Evolutionary conservation across 2,888 invertebrate species (phyloP), one percentile per base, ranked within the genome.

Genomic region (Augiades crinisus): DNA sequence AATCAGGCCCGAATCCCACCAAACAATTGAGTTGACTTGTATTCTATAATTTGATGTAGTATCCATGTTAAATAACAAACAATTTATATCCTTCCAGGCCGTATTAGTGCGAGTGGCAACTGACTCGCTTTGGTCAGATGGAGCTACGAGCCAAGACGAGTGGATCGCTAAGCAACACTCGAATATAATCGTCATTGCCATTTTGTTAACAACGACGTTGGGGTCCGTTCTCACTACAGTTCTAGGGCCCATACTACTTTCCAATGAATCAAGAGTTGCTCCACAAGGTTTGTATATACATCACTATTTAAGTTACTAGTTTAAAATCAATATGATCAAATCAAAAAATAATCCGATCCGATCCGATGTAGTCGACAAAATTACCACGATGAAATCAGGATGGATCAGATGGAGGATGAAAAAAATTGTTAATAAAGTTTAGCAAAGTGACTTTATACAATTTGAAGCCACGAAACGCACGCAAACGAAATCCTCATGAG

Each of bases 181-280:
- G 3, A 88, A 87, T 72, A 86, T 89, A 54, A 88, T 89, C 62
- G 82, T 88, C 70, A 87, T 88, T 61, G 86, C 87, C 8, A 83
- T 88, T 57, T 60, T 89, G 0, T 53, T 83, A 70, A 88, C 86
- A 59, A 72, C 85, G 5, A 79, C 82, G 43, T 69, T 88, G 49
- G 89, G 89, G 10, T 86, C 88, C 1, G 64, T 64, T 5, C 70
- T 88, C 16, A 86, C 89, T 5, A 83, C 81, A 1, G 55, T 68
- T n/a, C 64, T 86, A 54, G 89, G 88, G 7, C 88, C 88, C n/a
- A 56, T 82, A 52, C 71, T 89, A 21, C 75, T 89, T 27, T 78
- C 85, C 10, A 69, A 75, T 43, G 81, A 86, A 58, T 75, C 82
- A 27, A 76, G 72, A 65, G 76, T 86, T 37, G 70, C 75, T 51